Evolutionary conservation across 1,140 invertebrate species (phyloP).

Genomic region (Micrasema minimum): DNA sequence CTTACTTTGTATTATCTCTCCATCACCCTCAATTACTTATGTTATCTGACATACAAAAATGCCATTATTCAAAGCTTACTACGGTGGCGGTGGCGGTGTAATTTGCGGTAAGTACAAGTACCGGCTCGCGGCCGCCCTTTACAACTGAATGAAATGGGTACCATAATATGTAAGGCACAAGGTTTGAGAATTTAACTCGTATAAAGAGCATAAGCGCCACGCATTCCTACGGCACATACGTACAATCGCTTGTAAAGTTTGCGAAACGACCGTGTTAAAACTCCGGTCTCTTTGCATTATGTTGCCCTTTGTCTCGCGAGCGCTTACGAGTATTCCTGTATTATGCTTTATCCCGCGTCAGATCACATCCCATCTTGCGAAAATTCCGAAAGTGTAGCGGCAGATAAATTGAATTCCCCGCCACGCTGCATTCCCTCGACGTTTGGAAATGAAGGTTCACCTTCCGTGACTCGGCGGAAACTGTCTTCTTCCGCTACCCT

Average conservation of each 20-base stretch:
- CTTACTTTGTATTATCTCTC: background rate
- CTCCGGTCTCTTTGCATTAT: constrained; percentile 38
- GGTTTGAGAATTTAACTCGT: no score
- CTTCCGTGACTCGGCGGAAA: constrained; percentile 48
- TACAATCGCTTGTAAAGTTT: no score
- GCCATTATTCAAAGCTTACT: constrained; percentile 53
- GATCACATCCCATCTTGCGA: constrained; percentile 51
- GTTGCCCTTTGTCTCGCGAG: constrained; percentile 30
- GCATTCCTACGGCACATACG: no score
- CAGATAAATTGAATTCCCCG: constrained; percentile 52
- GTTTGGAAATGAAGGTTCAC: constrained; percentile 40
- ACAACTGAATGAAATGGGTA: no score
- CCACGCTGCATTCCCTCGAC: constrained; percentile 51
- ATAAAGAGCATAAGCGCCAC: no score
- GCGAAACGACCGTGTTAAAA: constrained; percentile 49
- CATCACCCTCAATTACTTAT: constrained; percentile 50
- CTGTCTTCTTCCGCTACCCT: constrained; percentile 33
- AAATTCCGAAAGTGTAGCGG: constrained; percentile 49
- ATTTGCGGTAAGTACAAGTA: constrained; percentile 40
- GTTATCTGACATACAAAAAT: constrained; percentile 53
- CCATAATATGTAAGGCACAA: no score
- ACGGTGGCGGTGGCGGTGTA: constrained; percentile 39
- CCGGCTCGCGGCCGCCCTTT: constrained; percentile 38
- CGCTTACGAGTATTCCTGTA: constrained; percentile 2
- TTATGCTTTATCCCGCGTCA: constrained; percentile 46